Percentiles rank a stretch among this genome's conserved stretches.
phyloP scores from a whole-genome alignment of 2,888 invertebrate genomes.

The Polyommatus icarus region DNA sequence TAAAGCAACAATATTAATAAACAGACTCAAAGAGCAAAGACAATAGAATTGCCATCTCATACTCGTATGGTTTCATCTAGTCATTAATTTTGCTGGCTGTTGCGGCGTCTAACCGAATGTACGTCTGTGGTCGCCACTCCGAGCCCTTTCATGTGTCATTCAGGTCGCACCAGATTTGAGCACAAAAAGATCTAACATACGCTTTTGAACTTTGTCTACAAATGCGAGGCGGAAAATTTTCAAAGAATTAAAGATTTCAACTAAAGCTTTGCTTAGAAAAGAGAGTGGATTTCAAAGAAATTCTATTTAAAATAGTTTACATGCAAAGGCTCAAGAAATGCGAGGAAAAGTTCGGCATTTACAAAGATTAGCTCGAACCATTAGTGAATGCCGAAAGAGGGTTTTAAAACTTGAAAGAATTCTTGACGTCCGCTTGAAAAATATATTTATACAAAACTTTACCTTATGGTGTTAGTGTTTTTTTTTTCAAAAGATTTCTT shows the following conservation, averaged over 20 bases:
- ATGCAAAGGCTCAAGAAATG: background rate
- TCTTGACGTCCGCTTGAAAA: background rate
- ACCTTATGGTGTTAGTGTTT: too few relatives aligned
- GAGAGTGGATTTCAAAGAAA: constrained; percentile 5
- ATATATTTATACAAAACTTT: too few relatives aligned
- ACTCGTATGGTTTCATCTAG: too few relatives aligned
- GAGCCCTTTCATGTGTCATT: constrained; percentile 22
- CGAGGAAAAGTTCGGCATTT: background rate
- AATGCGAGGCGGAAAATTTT: constrained; percentile 27
- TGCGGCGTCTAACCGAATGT: background rate
- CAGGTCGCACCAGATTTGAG: constrained; percentile 18
- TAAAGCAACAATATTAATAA: background rate
- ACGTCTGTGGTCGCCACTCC: constrained; percentile 4
- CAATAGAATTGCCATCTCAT: too few relatives aligned
- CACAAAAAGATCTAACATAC: constrained; percentile 15
- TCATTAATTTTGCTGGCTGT: background rate
- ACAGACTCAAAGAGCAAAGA: too few relatives aligned
- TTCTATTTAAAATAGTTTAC: background rate
- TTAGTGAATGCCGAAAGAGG: background rate
- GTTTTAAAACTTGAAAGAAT: background rate
- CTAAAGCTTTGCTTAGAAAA: constrained; percentile 24
- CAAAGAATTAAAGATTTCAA: constrained; percentile 32
- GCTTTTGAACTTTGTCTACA: constrained; percentile 8
- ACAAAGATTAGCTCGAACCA: constrained; percentile 8
- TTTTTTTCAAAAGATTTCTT: too few relatives aligned